Evolutionary conservation across 1,140 invertebrate species (phyloP).

Genomic region (Macrocentrus cingulum): DNA sequence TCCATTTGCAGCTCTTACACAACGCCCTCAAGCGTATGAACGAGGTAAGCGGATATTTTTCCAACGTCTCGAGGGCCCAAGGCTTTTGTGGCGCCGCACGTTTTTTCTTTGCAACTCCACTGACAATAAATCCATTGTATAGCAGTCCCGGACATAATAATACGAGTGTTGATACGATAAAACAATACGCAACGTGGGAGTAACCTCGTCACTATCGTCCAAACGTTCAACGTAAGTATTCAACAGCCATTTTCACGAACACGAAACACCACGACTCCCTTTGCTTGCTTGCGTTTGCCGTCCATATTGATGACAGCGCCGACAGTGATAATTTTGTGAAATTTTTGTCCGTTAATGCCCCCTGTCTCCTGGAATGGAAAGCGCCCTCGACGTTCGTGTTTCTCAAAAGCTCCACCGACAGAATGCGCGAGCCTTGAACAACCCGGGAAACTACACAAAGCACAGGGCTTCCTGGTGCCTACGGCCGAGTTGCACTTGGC

Average conservation of each 20-base stretch:
- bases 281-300: conserved; percentile 39
- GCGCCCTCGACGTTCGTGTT: conserved; percentile 52
- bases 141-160: background rate
- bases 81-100: conserved; percentile 22
- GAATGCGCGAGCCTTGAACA: conserved; percentile 56
- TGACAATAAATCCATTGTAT: background rate
- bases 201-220: background rate
- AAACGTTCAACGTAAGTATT: background rate
- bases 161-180: background rate
- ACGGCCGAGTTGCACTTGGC: too few relatives aligned
- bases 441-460: conserved; percentile 6
- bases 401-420: conserved; percentile 58
- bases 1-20: conserved; percentile 43
- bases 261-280: conserved; percentile 38
- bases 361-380: conserved; percentile 66
- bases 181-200: background rate
- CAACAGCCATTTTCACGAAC: background rate
- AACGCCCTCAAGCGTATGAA: conserved; percentile 65
- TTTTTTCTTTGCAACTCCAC: conserved; percentile 20
- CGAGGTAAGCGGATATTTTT: conserved; percentile 42
- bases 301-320: conserved; percentile 72
- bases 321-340: conserved; percentile 70
- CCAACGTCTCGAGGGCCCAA: conserved; percentile 8
- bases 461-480: conserved; percentile 10
- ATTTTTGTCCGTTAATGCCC: conserved; percentile 71